Conservation (phyloP, 2,797 vertebrate species). For the Clarias pachynema region DNA sequence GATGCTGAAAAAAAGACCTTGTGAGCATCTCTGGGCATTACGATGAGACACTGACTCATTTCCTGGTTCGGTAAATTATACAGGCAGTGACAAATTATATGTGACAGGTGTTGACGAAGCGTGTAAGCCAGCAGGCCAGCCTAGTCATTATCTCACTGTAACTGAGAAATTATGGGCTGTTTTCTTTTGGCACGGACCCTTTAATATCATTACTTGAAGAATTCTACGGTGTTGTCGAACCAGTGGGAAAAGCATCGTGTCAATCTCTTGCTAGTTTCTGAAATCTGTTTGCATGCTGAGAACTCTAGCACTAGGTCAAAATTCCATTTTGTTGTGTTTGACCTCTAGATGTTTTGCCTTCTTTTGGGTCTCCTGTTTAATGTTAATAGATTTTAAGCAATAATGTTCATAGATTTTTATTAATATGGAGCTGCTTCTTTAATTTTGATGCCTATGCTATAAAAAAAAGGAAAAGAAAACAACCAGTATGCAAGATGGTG, state of each 20-base stretch:
- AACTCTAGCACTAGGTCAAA: not conserved
- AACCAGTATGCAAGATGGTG: not conserved
- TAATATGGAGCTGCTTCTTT: not conserved
- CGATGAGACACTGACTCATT: slow-evolving; percentile 64
- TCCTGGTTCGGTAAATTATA: slow-evolving; percentile 59
- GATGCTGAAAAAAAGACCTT: slow-evolving; percentile 9
- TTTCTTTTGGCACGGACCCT: not conserved
- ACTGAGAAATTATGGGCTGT: slow-evolving; percentile 13
- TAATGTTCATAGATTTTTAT: not conserved
- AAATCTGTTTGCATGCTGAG: not conserved
- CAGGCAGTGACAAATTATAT: slow-evolving; percentile 61
- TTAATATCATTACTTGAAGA: slow-evolving; percentile 33
- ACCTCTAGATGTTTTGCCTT: not conserved
- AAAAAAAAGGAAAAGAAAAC: not conserved
- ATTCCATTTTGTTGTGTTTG: not conserved
- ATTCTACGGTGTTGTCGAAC: not conserved
- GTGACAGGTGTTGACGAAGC: slow-evolving; percentile 62
- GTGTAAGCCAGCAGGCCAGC: slow-evolving; percentile 51
- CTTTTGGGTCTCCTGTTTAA: not conserved
- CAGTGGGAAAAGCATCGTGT: slow-evolving; percentile 8
- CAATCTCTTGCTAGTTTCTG: not conserved
- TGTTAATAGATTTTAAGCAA: not conserved
- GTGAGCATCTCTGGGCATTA: slow-evolving; percentile 9
- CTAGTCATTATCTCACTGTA: slow-evolving; percentile 60
- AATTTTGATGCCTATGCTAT: not conserved